phyloP scores from a whole-genome alignment of 2,113 vertebrate species.

The Corvus cornix region DNA sequence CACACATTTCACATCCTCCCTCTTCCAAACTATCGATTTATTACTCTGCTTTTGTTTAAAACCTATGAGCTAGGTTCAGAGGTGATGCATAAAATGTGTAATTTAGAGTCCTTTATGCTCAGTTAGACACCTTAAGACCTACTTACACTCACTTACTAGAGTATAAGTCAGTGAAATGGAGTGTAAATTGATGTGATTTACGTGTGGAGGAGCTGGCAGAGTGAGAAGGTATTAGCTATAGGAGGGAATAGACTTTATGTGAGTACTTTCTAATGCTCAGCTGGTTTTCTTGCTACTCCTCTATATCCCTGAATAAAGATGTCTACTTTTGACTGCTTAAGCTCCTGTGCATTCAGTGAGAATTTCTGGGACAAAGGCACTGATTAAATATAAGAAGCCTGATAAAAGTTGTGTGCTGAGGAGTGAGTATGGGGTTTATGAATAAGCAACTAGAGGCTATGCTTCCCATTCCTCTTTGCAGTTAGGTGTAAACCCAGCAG shows the following conservation, averaged over 20 bases:
- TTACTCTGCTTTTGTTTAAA: slow-evolving; percentile 40
- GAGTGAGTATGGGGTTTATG: not conserved
- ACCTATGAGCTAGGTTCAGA: slow-evolving; percentile 33
- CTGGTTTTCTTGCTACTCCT: not conserved
- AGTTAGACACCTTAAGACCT: slow-evolving; percentile 41
- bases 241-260: not conserved
- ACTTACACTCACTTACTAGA: slow-evolving; percentile 34
- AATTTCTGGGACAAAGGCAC: not conserved
- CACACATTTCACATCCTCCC: slow-evolving; percentile 5
- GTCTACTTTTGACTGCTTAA: not conserved
- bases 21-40: not conserved
- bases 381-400: not conserved
- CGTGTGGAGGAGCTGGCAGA: not conserved
- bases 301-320: not conserved
- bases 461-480: not conserved
- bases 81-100: slow-evolving; percentile 23
- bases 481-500: not conserved
- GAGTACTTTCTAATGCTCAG: not conserved
- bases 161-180: slow-evolving; percentile 49
- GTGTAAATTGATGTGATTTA: slow-evolving; percentile 50
- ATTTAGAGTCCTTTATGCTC: slow-evolving; percentile 43
- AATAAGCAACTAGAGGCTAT: not conserved
- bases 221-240: not conserved
- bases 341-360: not conserved
- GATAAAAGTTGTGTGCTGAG: not conserved